A percentile compares a stretch with the other conserved stretches of the same genome.
phyloP scores from a whole-genome alignment of 2,797 vertebrate genomes.

The Spinus pinus region DNA sequence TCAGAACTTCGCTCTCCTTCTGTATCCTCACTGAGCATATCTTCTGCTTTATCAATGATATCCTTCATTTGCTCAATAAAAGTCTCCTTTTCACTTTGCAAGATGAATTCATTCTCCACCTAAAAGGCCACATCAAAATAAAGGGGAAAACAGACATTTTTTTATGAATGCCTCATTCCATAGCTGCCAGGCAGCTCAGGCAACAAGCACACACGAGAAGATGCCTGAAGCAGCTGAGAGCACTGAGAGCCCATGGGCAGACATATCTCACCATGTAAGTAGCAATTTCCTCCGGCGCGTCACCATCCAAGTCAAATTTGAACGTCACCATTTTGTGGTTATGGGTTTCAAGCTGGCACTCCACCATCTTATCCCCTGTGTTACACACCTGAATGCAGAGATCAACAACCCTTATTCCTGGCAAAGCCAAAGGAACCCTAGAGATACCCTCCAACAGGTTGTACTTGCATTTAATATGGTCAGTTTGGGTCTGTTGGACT shows the following conservation, averaged over 20 bases:
- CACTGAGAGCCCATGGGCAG: neutral
- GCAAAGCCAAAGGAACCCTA: neutral
- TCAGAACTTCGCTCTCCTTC: slow-evolving; percentile 85
- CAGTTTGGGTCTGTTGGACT: slow-evolving; percentile 87
- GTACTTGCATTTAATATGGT: slow-evolving; percentile 93
- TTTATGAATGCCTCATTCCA: neutral
- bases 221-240: neutral
- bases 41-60: slow-evolving; percentile 97
- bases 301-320: slow-evolving; percentile 96
- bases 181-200: neutral
- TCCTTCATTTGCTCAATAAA: slow-evolving; percentile 99
- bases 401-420: neutral
- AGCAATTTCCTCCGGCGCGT: slow-evolving; percentile 96
- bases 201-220: fast-evolving
- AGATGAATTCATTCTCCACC: slow-evolving; percentile 97
- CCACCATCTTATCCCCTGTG: slow-evolving; percentile 98
- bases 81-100: slow-evolving; percentile 90
- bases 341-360: slow-evolving; percentile 97
- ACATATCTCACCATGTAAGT: slow-evolving; percentile 89
- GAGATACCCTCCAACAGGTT: neutral
- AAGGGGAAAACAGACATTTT: neutral
- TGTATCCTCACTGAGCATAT: slow-evolving; percentile 93
- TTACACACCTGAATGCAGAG: slow-evolving; percentile 85
- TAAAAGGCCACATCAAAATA: slow-evolving; percentile 43
- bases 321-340: slow-evolving; percentile 99